A percentile compares a stretch with the other conserved stretches of the same genome.
Evolutionary conservation across 1,140 invertebrate genomes (phyloP).

Genomic region (Globodera rostochiensis): DNA sequence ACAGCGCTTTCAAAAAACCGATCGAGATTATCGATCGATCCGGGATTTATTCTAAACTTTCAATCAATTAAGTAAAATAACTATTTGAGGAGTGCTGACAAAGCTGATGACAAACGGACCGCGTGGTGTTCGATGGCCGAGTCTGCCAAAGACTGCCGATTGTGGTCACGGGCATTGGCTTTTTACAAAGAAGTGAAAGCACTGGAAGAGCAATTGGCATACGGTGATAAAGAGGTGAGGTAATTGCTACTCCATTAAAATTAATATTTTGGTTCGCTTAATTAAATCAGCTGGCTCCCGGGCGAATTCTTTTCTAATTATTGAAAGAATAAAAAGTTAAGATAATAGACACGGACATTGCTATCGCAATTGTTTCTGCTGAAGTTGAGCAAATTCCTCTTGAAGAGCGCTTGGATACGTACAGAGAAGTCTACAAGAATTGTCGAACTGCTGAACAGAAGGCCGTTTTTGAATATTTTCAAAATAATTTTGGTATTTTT

Average conservation of each 20-base stretch:
- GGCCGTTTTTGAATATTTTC: background rate
- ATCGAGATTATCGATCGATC: too few relatives aligned
- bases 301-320: too few relatives aligned
- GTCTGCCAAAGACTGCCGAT: slow-evolving; percentile 18
- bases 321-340: background rate
- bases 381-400: slow-evolving; percentile 18
- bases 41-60: too few relatives aligned
- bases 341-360: slow-evolving; percentile 23
- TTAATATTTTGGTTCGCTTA: too few relatives aligned
- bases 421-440: slow-evolving; percentile 3
- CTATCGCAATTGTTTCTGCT: slow-evolving; percentile 24
- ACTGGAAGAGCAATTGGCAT: slow-evolving; percentile 21
- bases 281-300: too few relatives aligned
- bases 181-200: slow-evolving; percentile 20
- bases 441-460: slow-evolving; percentile 5
- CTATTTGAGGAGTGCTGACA: background rate
- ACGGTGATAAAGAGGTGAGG: slow-evolving; percentile 5
- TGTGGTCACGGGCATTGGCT: slow-evolving; percentile 6
- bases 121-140: slow-evolving; percentile 30
- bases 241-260: too few relatives aligned
- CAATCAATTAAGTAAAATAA: too few relatives aligned
- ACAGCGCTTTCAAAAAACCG: too few relatives aligned
- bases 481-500: background rate
- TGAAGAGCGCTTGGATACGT: slow-evolving; percentile 1
- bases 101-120: slow-evolving; percentile 22